Evolutionary conservation across 2,888 invertebrate species (phyloP).

Genomic region (Ophioninae sp.): DNA sequence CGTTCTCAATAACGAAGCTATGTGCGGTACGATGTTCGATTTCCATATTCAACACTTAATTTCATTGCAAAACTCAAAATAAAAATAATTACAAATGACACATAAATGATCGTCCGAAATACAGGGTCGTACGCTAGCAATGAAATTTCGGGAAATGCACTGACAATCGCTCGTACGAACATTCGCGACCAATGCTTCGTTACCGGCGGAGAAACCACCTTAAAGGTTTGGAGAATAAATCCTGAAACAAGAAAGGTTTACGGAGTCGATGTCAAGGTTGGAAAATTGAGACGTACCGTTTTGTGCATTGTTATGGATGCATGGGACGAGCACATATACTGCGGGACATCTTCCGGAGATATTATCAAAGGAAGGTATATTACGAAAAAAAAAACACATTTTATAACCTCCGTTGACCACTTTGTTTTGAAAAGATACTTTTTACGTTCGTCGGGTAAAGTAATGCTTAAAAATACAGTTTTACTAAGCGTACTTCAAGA

Average conservation of each 20-base stretch:
- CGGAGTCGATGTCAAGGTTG: constrained; percentile 88
- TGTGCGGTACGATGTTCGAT: constrained; percentile 79
- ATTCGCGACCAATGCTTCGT: constrained; percentile 86
- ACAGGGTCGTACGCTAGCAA: constrained; percentile 83
- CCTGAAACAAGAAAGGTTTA: constrained; percentile 86
- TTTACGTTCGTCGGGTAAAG: too few species aligned
- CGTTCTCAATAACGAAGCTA: constrained; percentile 82
- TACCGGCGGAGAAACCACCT: constrained; percentile 88
- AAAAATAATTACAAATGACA: not conserved
- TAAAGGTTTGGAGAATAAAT: constrained; percentile 89
- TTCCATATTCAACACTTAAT: not conserved
- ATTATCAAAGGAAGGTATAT: constrained; percentile 82
- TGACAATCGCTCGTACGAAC: constrained; percentile 83
- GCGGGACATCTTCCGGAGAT: constrained; percentile 93
- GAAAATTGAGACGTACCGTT: constrained; percentile 89
- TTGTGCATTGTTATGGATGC: constrained; percentile 87
- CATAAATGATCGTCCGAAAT: constrained; percentile 12
- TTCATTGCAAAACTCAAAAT: not conserved
- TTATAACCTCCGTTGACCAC: too few species aligned
- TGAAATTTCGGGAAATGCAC: constrained; percentile 88
- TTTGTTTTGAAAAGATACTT: too few species aligned
- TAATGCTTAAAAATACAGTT: too few species aligned
- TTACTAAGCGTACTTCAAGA: not conserved
- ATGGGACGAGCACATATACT: constrained; percentile 89
- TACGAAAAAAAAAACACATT: too few species aligned